Evolutionary conservation across 2,113 vertebrate species (phyloP), one percentile per base, ranked within the genome.

Genomic region (Dissostichus mawsoni): DNA sequence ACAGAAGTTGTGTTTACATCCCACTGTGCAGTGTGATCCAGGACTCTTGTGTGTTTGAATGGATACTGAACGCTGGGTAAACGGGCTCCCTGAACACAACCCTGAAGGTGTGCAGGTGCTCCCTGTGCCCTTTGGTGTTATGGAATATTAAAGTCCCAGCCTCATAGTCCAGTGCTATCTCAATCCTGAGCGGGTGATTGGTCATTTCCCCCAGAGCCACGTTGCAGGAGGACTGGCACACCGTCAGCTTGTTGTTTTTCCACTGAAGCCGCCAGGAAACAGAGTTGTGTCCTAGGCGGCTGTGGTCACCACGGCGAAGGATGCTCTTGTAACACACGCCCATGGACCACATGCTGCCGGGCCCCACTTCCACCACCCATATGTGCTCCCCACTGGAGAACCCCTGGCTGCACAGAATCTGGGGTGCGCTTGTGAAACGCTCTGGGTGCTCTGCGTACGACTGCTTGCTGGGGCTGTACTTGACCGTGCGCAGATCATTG

Each of bases 241-340:
- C 94, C 1, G 89, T 94, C 71, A 95, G 83, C 87, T 95, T 94
- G 55, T 80, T 63, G 7, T 91, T 94, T 64, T 95, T 95, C 93
- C 94, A 94, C 82, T 95, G 94, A 72, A 95, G 41, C 5, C 93
- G 89, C 94, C 93, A 95, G 33, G 93, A 95, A 53, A 92, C 81
- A 0, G 82, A 55, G 81, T 94, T 95, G 88, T 95, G 91, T 7
- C 92, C 95, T 0, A 95, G 68, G 5, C 89, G 92, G 63, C 94
- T 93, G 76, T 93, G 88, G 79, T 94, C 94, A 4, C 93, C 93
- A 4, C 90, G 92, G 8, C 92, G 92, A 12, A 79, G 85, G 33
- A 94, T 87, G 66, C 51, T 90, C 71, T 92, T 92, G 82, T 94
- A 93, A 57, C 92, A 94, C 29, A 94, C 58, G 0, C 94, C 93